A percentile compares a stretch with the other conserved stretches of the same genome.
Conservation (phyloP, 2,888 invertebrate genomes). For the Marasmarcha lunaedactyla region DNA sequence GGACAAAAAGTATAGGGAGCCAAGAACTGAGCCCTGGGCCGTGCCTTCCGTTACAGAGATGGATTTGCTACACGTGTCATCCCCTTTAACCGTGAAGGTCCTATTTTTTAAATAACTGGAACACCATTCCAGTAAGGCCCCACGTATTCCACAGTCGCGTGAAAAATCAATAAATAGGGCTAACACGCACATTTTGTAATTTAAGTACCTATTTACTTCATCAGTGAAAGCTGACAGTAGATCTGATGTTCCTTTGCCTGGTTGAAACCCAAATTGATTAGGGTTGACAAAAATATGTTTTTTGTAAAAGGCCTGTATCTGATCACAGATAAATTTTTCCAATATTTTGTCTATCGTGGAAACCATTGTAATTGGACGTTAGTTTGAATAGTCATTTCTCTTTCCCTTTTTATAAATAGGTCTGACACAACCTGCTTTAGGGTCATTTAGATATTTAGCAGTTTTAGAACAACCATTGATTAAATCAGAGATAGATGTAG, state of each 20-base stretch:
- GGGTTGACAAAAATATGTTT: constrained; percentile 5
- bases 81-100: constrained; percentile 7
- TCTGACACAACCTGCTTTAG: too few relatives aligned
- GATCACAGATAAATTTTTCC: neutral
- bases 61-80: constrained; percentile 3
- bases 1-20: constrained; percentile 10
- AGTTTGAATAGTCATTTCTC: neutral
- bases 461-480: constrained; percentile 8
- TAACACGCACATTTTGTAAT: constrained; percentile 4
- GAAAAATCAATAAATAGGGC: constrained; percentile 10
- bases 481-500: too few relatives aligned
- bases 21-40: constrained; percentile 13
- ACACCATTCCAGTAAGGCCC: constrained; percentile 11
- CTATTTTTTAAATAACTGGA: constrained; percentile 10
- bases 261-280: constrained; percentile 12
- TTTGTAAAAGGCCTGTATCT: constrained; percentile 4
- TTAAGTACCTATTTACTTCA: constrained; percentile 6
- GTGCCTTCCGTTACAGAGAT: constrained; percentile 9
- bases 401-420: constrained; percentile 10
- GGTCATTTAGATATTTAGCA: constrained; percentile 8
- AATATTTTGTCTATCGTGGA: neutral
- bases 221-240: constrained; percentile 11
- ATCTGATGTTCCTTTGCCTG: constrained; percentile 5
- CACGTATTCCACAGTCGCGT: constrained; percentile 9
- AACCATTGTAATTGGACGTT: constrained; percentile 4